Evolutionary conservation across 2,113 vertebrate species (phyloP).

Genomic region (Melospiza georgiana): DNA sequence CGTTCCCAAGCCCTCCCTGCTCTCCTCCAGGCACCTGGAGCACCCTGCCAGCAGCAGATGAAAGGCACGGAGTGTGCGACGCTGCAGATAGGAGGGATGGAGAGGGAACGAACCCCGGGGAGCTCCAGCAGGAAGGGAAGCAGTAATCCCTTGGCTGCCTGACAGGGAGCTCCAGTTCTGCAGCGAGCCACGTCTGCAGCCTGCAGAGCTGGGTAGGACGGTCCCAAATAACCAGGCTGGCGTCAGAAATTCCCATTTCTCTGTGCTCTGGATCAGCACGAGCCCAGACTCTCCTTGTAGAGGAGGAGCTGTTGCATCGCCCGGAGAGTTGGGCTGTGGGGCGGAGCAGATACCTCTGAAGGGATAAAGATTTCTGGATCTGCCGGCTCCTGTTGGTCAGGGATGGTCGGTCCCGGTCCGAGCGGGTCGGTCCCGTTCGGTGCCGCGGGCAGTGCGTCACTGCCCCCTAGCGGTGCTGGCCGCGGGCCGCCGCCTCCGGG

Average conservation of each 20-base stretch:
- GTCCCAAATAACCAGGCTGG: background rate
- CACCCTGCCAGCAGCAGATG: background rate
- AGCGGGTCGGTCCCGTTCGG: no score
- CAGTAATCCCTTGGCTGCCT: constrained; percentile 25
- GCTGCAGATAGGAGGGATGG: background rate
- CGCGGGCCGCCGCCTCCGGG: background rate
- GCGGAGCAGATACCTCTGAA: background rate
- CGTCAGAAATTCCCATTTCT: background rate
- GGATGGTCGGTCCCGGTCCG: background rate
- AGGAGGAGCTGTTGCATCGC: background rate
- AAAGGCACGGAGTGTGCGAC: background rate
- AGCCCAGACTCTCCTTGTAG: background rate
- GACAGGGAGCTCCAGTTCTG: constrained; percentile 1
- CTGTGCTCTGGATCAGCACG: background rate
- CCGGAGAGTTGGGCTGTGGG: background rate
- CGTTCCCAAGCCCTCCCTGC: background rate
- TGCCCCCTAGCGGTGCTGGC: constrained; percentile 38
- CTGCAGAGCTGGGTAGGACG: background rate
- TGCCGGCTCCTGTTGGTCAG: background rate
- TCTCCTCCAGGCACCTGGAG: background rate
- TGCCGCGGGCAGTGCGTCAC: background rate
- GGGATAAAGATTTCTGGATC: background rate
- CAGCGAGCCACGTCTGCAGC: background rate
- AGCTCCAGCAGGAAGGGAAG: background rate
- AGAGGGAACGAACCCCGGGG: background rate